Base-by-base conservation (phyloP, 1,140 invertebrate genomes). In the Lepidurus apus region DNA sequence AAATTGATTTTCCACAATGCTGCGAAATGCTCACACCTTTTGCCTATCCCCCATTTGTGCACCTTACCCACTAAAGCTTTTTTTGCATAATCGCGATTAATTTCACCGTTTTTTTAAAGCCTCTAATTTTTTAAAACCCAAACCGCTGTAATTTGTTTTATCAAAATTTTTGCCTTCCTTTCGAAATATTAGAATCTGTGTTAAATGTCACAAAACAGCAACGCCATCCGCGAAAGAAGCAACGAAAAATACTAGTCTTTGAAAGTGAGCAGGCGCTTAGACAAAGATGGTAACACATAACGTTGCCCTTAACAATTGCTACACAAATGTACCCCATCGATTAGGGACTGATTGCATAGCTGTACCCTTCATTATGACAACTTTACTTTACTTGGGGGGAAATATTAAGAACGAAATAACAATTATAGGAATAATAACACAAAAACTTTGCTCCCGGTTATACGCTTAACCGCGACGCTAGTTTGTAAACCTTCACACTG, bases 391-490 rank as follows among this genome's bases (percentile, higher is more conserved):
- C 53, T 65, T 65, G 4, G 13, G 13, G 11, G 21, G 10, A 65
- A 65, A 65, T n/a, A 11, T 65, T 65, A 65, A 65, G 53, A 65
- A 65, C 53, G 17, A 65, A 65, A 65, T 21, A 65, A 65, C 53
- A 65, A 65, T n/a, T 17, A 65, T 65, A 65, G 53, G 53, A 65
- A 13, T 65, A 65, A 65, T 65, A 65, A 65, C 53, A 65, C 53
- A 65, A 47, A 65, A 65, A 5, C 13, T 9, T 65, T 65, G 53
- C 53, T 65, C 53, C 53, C 53, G 53, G 53, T 65, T 65, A 21
- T 65, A 65, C n/a, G 53, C 53, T 21, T 65, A 65, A 65, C 53
- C 53, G 7, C 53, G n/a, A n/a, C 53, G 53, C 53, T 65, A 65
- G 53, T 65, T 65, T 65, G 34, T 34, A n/a, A 65, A 21, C n/a